Base-by-base conservation (phyloP, 2,888 invertebrate genomes). In the Embidobia sp. region DNA sequence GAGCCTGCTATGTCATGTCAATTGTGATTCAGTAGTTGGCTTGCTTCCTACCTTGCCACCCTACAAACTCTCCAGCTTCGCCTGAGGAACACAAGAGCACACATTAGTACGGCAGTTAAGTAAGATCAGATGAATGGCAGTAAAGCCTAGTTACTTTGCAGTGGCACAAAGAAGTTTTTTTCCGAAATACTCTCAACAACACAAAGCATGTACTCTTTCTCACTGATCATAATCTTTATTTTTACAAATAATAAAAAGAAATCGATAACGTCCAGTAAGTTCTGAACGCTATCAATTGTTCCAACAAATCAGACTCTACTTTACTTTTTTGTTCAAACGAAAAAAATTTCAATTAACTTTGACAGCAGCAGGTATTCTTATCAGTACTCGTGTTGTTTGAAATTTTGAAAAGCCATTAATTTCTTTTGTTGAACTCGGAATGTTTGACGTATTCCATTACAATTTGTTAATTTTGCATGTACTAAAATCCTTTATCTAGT, bases 41-140 rank as follows among this genome's bases (percentile, higher is more conserved):
- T 91, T 92, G 91, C 92, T 89, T 89, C 90, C 92, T 93, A 93
- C 93, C 93, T 93, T 93, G 93, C 93, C 93, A 93, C 92, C 93
- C 93, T 92, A 93, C 93, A 93, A 93, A 93, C 90, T 93, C 94
- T 92, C 93, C 93, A 91, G 93, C 93, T 92, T 93, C 93, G 92
- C 93, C 93, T 93, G 92, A 91, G 92, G 92, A 90, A 89, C 88
- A 91, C 91, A 92, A 91, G 92, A 92, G 92, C 91, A 92, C 91
- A 92, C 91, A 92, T 89, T 89, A 89, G 89, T 89, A 89, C 86
- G 87, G 89, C 89, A 89, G 88, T 87, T 89, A 89, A 88, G 89
- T 88, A 88, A 88, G 87, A 85, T 89, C 88, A 84, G 87, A 86
- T 88, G 86, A 85, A 87, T 88, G 88, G 87, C 87, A 85, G 84